Base-by-base conservation (phyloP, 35 echinoderm and acorn worm species). In the Hemicentrotus pulcherrimus region DNA sequence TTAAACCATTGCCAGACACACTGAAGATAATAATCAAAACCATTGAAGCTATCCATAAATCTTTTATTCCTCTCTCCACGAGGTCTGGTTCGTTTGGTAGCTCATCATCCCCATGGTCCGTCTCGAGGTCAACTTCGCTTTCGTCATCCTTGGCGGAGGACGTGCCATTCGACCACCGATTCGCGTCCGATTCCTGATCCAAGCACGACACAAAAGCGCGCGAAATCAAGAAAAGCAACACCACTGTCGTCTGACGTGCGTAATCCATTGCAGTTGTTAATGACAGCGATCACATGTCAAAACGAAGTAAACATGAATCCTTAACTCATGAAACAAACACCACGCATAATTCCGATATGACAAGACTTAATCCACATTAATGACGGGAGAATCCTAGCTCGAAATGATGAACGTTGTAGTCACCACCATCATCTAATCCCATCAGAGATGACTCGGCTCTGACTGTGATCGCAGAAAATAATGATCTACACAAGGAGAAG, bases 1-100 rank as follows among this genome's bases (percentile, higher is more conserved):
- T 61, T 9, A 96, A 96, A 2, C 97, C 94, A 92, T 99, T 99
- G 13, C 97, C 98, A 86, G 95, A 95, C 18, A 97, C 95, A 71
- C 97, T 98, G 50, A 99, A 96, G 59, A 95, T 94, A 70, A 98
- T 96, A 41, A 99, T 96, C 9, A 97, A 47, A 11, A 97, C 71
- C 45, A 99, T 94, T 12, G 98, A 96, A 48, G 95, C 94, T 46
- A 97, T 96, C 96, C 97, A 99, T 78, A 98, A 85, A 45, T 96
- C 95, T 94, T 96, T 94, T 4, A 88, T 94, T 47, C 88, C 94
- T 48, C 94, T 90, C 70, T 97, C 88, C 0, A 92, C 71, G 46
- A 95, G 32, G 32, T 90, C 89, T n/a, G 48, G 93, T 35, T 88
- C 94, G 46, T 60, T 47, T 94, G 94, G 11, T 24, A 92, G 32